A percentile compares a stretch with the other conserved stretches of the same genome.
These are phyloP conservation scores for Cygnus olor DNA, from an alignment of 2,797 vertebrate species.

Conservation along the genomic window DNA sequence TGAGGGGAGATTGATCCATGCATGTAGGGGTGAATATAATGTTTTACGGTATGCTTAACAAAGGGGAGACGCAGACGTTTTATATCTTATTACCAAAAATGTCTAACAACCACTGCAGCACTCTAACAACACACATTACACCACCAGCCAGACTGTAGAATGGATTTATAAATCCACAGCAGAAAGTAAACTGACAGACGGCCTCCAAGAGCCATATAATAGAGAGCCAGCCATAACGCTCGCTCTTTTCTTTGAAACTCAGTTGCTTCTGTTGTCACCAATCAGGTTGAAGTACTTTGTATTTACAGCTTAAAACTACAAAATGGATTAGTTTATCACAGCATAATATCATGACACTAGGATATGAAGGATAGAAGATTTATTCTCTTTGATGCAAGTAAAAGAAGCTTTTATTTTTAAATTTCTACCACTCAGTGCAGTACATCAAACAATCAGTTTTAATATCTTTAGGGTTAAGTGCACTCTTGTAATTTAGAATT, in stretches of 20 bases:
- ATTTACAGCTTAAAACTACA: conserved; percentile 80
- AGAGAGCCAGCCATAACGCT: conserved; percentile 44
- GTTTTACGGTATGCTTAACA: background rate
- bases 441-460: conserved; percentile 83
- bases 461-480: conserved; percentile 85
- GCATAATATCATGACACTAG: conserved; percentile 74
- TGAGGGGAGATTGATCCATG: background rate
- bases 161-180: background rate
- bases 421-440: conserved; percentile 76
- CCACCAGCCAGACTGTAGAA: background rate
- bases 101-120: background rate
- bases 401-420: conserved; percentile 82
- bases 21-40: background rate
- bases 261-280: conserved; percentile 76
- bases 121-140: background rate
- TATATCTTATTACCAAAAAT: background rate
- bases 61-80: background rate
- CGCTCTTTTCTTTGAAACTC: conserved; percentile 71
- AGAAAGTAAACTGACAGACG: background rate
- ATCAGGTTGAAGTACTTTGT: conserved; percentile 81
- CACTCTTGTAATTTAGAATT: conserved; percentile 84
- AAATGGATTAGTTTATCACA: conserved; percentile 79
- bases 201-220: conserved; percentile 27
- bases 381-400: conserved; percentile 75
- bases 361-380: conserved; percentile 70